A percentile compares a stretch with the other conserved stretches of the same genome.
Evolutionary conservation across 2,888 invertebrate species (phyloP).

Genomic region (Acanthococcus lagerstroemiae): DNA sequence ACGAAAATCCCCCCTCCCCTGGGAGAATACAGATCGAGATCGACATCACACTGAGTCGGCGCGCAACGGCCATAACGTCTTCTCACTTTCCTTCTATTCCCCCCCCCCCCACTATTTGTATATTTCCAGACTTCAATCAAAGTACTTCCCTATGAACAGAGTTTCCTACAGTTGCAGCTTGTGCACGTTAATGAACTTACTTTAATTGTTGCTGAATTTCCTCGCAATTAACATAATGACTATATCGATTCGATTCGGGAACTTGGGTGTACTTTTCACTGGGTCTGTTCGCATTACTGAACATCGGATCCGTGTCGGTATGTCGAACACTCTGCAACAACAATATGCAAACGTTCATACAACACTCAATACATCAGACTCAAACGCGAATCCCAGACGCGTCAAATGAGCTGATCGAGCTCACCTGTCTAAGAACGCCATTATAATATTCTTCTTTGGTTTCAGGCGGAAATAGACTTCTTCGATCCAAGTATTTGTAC

Average conservation of each 20-base stretch:
- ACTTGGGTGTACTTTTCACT: conserved; percentile 44
- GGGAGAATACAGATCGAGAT: too few relatives aligned
- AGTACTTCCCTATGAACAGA: too few relatives aligned
- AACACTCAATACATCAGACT: neutral
- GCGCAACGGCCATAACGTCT: too few relatives aligned
- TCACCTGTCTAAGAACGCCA: conserved; percentile 42
- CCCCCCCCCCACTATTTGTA: too few relatives aligned
- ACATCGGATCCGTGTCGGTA: conserved; percentile 36
- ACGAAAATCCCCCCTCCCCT: too few relatives aligned
- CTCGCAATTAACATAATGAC: conserved; percentile 74
- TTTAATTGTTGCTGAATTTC: conserved; percentile 75
- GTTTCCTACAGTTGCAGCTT: too few relatives aligned
- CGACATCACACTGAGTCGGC: too few relatives aligned
- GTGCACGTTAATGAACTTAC: conserved; percentile 48
- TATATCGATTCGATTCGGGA: conserved; percentile 47
- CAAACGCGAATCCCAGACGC: neutral
- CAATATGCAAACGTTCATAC: neutral
- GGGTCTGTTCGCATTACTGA: conserved; percentile 48
- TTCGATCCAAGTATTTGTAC: conserved; percentile 23
- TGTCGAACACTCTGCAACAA: conserved; percentile 21
- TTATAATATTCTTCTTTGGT: conserved; percentile 45
- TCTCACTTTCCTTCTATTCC: too few relatives aligned
- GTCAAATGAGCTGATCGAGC: neutral
- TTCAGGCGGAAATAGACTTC: conserved; percentile 39
- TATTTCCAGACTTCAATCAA: too few relatives aligned